Evolutionary conservation across 1,140 invertebrate species (phyloP), one percentile per base, ranked within the genome.

Genomic region (Rhynchophorus ferrugineus): DNA sequence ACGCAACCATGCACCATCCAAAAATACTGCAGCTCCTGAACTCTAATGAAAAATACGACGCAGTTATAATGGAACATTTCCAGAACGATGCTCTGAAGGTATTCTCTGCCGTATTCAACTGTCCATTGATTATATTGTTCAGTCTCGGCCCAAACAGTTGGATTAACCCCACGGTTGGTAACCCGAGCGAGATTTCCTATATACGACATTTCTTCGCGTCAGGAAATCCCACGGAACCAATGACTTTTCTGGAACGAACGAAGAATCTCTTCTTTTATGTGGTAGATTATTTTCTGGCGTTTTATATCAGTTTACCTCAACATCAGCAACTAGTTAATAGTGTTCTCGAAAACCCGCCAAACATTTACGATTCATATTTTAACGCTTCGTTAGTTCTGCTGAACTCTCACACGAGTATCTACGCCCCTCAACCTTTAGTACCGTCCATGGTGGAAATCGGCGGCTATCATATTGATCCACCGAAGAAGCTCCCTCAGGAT

Each of bases 61-160:
- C 85, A 0, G 72, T 83, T 7, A 62, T 86, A 0, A 69, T 78
- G 3, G 82, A 85, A 64, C 73, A 75, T 46, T 85, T 85, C 58
- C 81, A 82, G 34, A 78, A 74, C 38, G 80, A 85, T 49, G 85
- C 83, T 60, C 76, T 78, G 56, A 65, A 83, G 45, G 78, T 74
- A 7, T 66, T 85, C 24, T 11, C 24, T 5, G 24, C 11, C 5
- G 24, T 29, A 11, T 11, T 29, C 24, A 29, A 29, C 11, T 29
- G 24, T 29, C 24, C 24, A 6, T 29, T 29, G 11, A 29, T 29
- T 6, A 5, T 29, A 6, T 29, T 29, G 24, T 29, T 29, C 11
- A 29, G 24, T 29, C 11, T 29, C 5, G 24, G 24, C 11, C 24
- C 24, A 29, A 29, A 29, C 24, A 29, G 24, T 29, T 29, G 24